A percentile compares a stretch with the other conserved stretches of the same genome.
Conservation (phyloP, 2,113 vertebrate genomes). For the Cinclus cinclus region DNA sequence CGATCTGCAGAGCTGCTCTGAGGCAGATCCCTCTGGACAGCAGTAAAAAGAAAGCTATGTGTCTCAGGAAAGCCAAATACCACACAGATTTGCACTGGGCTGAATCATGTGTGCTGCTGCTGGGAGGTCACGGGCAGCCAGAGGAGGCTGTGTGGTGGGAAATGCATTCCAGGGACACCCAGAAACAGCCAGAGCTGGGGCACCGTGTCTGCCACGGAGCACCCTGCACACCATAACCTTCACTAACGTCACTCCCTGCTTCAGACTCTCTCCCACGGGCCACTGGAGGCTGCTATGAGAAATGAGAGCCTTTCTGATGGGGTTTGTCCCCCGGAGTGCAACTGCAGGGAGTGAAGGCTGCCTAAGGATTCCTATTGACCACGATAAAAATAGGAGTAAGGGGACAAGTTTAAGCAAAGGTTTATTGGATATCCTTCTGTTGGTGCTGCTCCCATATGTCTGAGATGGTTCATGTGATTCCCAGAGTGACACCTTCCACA, state of each 20-base stretch:
- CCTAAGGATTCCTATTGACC: not conserved
- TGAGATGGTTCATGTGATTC: rapidly evolving
- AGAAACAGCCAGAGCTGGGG: not conserved
- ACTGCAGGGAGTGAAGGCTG: not conserved
- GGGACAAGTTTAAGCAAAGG: not conserved
- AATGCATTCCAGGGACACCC: slow-evolving; percentile 11
- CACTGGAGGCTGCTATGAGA: not conserved
- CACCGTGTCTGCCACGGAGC: not conserved
- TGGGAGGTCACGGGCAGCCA: not conserved
- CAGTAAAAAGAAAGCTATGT: not conserved
- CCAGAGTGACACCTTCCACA: not conserved
- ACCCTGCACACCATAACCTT: not conserved
- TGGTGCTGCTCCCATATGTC: rapidly evolving
- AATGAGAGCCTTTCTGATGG: not conserved
- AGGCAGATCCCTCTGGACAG: not conserved
- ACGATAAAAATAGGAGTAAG: not conserved
- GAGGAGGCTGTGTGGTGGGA: not conserved
- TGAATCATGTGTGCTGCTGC: not conserved
- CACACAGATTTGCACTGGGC: not conserved
- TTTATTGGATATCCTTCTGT: not conserved
- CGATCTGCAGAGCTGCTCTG: not conserved
- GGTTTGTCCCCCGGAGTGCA: not conserved
- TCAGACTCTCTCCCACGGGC: not conserved
- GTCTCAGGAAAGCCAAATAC: not conserved
- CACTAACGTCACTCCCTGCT: not conserved